These are phyloP conservation scores for Physella acuta DNA, from an alignment of 1,140 invertebrate genomes.

Conservation along the genomic window DNA sequence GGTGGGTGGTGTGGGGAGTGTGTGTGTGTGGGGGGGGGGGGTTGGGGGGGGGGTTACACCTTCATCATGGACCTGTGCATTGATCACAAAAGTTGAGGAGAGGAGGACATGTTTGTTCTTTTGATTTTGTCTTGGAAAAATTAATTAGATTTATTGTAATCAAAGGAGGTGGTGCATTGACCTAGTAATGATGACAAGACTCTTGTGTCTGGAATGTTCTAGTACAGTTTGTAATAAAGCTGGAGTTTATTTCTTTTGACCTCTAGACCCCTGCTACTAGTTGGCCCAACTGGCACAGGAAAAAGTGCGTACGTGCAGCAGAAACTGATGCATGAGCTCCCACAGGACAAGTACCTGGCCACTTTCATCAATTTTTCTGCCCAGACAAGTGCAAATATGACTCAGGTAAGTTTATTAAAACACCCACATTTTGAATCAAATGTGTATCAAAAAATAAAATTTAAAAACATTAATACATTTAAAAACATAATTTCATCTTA, in stretches of 20 bases:
- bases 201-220: too few relatives aligned
- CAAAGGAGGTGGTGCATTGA: too few relatives aligned
- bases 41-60: too few relatives aligned
- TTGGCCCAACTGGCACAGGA: constrained; percentile 61
- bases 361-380: constrained; percentile 61
- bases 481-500: not conserved
- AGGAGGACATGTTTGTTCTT: too few relatives aligned
- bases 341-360: constrained; percentile 56
- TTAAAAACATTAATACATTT: not conserved
- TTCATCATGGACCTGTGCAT: not conserved
- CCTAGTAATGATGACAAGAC: too few relatives aligned
- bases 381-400: constrained; percentile 62
- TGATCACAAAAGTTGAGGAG: not conserved
- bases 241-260: not conserved
- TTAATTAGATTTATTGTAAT: too few relatives aligned
- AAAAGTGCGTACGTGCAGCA: constrained; percentile 61
- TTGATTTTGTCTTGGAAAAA: too few relatives aligned
- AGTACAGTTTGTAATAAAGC: too few relatives aligned
- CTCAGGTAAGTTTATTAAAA: constrained; percentile 63
- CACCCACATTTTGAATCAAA: not conserved
- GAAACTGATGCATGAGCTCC: constrained; percentile 58
- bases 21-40: too few relatives aligned
- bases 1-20: constrained; percentile 31
- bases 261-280: constrained; percentile 64
- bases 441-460: not conserved